phyloP scores from a whole-genome alignment of 2,888 invertebrate genomes.

The Parnassius apollo region DNA sequence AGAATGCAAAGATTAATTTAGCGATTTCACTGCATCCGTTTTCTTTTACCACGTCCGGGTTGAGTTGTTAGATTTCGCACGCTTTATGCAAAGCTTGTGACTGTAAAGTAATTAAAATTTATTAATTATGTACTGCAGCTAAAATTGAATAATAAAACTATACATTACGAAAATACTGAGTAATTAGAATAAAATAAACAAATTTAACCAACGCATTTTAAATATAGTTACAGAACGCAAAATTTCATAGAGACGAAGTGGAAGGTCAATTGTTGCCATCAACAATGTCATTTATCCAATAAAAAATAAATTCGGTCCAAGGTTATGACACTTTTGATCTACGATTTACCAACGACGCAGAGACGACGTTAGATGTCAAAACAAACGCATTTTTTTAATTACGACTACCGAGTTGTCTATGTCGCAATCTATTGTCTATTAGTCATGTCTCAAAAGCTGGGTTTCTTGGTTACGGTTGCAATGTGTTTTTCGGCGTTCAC shows the following conservation, averaged over 20 bases:
- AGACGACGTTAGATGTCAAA: neutral
- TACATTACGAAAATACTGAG: no score
- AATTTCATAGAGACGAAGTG: neutral
- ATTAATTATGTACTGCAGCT: no score
- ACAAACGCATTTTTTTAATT: conserved; percentile 30
- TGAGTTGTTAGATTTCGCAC: conserved; percentile 17
- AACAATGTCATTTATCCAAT: neutral
- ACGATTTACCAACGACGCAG: neutral
- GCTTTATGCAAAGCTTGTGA: neutral
- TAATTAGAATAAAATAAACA: no score
- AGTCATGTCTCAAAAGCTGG: conserved; percentile 67
- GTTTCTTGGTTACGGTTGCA: conserved; percentile 46
- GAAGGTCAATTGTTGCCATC: neutral
- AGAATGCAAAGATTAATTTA: neutral
- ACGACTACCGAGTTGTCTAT: conserved; percentile 40
- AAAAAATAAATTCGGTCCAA: neutral
- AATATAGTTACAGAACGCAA: neutral
- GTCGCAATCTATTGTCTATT: conserved; percentile 67
- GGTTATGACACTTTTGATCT: neutral
- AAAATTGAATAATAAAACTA: no score
- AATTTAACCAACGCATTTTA: neutral
- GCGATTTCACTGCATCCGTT: neutral
- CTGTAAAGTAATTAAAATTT: no score
- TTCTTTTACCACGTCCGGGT: conserved; percentile 22
- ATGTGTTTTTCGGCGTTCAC: conserved; percentile 61